Conservation (phyloP, 2,797 vertebrate genomes). For the Artibeus lituratus region DNA sequence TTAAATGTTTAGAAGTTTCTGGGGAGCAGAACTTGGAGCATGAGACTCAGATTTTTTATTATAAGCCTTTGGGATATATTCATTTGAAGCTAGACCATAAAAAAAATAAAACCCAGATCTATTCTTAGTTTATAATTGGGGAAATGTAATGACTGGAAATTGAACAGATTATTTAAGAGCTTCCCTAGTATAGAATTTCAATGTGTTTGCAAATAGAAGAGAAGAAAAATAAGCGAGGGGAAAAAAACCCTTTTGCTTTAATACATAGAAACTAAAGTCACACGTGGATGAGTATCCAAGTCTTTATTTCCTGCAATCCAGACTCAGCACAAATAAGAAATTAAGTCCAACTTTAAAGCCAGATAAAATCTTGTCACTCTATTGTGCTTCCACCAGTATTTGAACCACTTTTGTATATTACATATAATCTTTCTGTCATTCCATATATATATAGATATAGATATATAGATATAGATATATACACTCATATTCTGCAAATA, state of each 20-base stretch:
- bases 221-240: background rate
- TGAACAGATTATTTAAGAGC: background rate
- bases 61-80: slow-evolving; percentile 6
- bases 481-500: background rate
- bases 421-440: background rate
- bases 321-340: slow-evolving; percentile 54
- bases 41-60: background rate
- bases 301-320: background rate
- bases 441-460: background rate
- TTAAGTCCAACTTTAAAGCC: slow-evolving; percentile 30
- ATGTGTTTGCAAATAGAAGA: slow-evolving; percentile 1
- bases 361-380: background rate
- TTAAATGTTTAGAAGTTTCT: background rate
- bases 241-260: background rate
- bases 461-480: too few relatives aligned
- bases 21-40: background rate
- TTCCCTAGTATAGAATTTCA: slow-evolving; percentile 10
- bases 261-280: slow-evolving; percentile 25
- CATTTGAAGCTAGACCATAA: slow-evolving; percentile 30
- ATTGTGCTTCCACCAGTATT: background rate
- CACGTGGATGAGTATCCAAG: background rate
- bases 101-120: slow-evolving; percentile 17
- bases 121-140: slow-evolving; percentile 11
- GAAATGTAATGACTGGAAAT: slow-evolving; percentile 39
- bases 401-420: background rate